These are phyloP conservation scores for Epirrhoe alternata DNA, from an alignment of 2,888 invertebrate genomes.

Conservation along the genomic window DNA sequence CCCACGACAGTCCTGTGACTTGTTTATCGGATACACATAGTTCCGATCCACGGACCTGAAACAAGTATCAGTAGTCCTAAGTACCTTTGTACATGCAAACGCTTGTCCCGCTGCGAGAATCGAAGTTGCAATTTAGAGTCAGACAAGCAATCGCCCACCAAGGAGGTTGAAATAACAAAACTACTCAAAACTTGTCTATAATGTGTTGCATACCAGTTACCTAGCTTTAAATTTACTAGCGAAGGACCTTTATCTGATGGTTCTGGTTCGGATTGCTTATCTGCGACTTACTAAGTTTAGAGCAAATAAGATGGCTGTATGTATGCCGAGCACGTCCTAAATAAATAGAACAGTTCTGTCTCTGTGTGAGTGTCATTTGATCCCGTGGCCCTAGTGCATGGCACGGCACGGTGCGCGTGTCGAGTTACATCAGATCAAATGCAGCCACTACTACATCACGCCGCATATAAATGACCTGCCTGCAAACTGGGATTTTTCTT, in stretches of 20 bases:
- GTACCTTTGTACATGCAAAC: no score
- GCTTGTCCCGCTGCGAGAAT: no score
- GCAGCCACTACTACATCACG: constrained; percentile 39
- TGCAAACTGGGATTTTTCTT: constrained; percentile 8
- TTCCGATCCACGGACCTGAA: no score
- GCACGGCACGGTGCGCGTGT: constrained; percentile 18
- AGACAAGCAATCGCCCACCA: no score
- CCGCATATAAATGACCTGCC: constrained; percentile 33
- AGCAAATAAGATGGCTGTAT: constrained; percentile 34
- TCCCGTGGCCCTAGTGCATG: constrained; percentile 31
- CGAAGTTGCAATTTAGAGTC: no score
- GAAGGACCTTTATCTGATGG: constrained; percentile 34
- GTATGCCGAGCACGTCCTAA: constrained; percentile 42
- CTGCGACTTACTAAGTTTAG: constrained; percentile 38
- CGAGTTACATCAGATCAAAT: constrained; percentile 42
- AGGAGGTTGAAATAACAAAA: no score
- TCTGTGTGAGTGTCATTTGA: constrained; percentile 36
- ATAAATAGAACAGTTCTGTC: constrained; percentile 43
- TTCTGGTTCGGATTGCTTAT: constrained; percentile 40
- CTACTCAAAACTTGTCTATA: neutral
- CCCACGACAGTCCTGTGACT: no score
- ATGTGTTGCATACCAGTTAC: neutral
- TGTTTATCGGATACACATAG: no score
- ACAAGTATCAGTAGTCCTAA: no score
- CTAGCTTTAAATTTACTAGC: constrained; percentile 6